Evolutionary conservation across 2,113 vertebrate species (phyloP).

Genomic region (Felis chaus): DNA sequence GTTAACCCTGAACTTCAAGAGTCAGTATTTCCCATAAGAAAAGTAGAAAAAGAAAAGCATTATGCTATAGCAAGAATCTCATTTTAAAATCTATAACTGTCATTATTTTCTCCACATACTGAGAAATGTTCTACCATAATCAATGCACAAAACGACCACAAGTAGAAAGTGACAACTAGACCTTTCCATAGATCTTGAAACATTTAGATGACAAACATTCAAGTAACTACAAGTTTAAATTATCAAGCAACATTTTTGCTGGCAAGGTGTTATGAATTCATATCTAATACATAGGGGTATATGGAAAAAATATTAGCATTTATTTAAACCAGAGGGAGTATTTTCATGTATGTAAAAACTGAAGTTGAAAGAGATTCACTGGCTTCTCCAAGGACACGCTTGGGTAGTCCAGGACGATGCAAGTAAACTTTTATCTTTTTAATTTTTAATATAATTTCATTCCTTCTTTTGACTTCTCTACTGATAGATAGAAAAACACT

Average conservation of each 20-base stretch:
- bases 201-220: background rate
- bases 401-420: background rate
- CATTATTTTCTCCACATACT: background rate
- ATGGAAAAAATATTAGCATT: background rate
- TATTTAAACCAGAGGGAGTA: background rate
- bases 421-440: background rate
- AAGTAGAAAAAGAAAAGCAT: background rate
- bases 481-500: background rate
- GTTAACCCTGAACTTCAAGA: background rate
- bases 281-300: background rate
- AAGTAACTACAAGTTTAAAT: slow-evolving; percentile 1
- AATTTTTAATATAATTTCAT: slow-evolving; percentile 40
- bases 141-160: slow-evolving; percentile 1
- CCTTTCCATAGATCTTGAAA: background rate
- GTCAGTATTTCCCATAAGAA: background rate
- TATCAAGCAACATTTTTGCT: slow-evolving; percentile 14
- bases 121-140: background rate
- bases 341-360: background rate
- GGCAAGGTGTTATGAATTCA: background rate
- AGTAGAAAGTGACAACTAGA: background rate
- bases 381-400: background rate
- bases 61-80: background rate
- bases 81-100: slow-evolving; percentile 20
- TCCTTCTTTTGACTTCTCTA: background rate
- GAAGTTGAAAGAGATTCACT: background rate